Evolutionary conservation across 2,888 invertebrate genomes (phyloP).

Genomic region (Melolontha melolontha): DNA sequence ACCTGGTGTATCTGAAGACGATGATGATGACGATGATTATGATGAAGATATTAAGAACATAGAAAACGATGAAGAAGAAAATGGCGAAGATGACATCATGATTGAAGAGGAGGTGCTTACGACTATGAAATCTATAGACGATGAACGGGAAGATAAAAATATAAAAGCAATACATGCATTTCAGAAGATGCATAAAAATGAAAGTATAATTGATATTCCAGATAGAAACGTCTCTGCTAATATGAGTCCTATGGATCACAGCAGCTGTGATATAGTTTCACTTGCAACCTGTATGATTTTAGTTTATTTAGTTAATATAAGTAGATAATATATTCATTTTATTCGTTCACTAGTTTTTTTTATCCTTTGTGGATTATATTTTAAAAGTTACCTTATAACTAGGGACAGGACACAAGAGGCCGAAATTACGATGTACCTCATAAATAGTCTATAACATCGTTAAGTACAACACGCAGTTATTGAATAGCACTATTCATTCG

Average conservation of each 20-base stretch:
- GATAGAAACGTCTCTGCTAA: not conserved
- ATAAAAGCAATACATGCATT: conserved; percentile 16
- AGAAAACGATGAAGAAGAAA: conserved; percentile 40
- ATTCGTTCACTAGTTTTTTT: not conserved
- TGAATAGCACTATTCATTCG: no score
- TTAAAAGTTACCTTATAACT: no score
- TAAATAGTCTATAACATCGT: no score
- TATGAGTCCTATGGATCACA: not conserved
- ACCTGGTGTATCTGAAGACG: conserved; percentile 37
- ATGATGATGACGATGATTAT: conserved; percentile 44
- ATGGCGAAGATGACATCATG: conserved; percentile 43
- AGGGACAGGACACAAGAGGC: no score
- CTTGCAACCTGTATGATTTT: not conserved
- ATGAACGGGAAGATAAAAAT: conserved; percentile 6
- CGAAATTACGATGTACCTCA: no score
- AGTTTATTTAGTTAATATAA: not conserved
- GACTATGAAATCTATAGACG: not conserved
- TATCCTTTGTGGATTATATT: no score
- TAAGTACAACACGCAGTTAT: no score
- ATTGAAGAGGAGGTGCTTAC: conserved; percentile 42
- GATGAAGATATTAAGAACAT: conserved; percentile 44
- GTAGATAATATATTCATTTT: conserved; percentile 10
- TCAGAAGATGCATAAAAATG: conserved; percentile 7
- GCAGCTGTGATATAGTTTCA: not conserved
- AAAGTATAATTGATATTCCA: conserved; percentile 19